phyloP scores from a whole-genome alignment of 2,113 vertebrate genomes.

The Numida meleagris region DNA sequence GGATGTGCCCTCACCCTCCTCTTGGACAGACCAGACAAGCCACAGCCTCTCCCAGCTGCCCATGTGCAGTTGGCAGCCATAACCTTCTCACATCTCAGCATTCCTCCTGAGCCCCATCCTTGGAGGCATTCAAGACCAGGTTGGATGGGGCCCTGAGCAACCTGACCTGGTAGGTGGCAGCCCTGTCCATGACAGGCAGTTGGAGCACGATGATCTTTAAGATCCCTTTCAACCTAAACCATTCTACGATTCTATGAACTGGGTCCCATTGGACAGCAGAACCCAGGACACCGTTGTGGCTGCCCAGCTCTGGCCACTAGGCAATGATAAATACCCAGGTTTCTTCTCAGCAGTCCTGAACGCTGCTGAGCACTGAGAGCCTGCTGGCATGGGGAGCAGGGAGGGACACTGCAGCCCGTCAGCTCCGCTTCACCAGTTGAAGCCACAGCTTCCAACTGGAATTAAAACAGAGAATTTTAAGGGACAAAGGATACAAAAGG shows the following conservation, averaged over 20 bases:
- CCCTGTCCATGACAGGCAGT: no score
- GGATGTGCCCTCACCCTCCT: background rate
- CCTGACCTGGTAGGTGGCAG: no score
- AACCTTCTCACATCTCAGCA: background rate
- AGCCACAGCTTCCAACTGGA: background rate
- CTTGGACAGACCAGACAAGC: background rate
- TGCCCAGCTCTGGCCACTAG: background rate
- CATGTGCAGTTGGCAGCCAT: fast-evolving
- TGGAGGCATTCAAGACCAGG: no score
- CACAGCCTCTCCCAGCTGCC: background rate
- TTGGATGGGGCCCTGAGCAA: no score
- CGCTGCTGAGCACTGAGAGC: background rate
- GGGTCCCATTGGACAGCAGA: background rate
- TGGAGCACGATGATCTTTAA: no score
- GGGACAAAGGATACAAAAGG: conserved; percentile 1
- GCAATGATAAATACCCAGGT: fast-evolving
- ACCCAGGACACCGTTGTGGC: background rate
- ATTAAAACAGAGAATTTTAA: background rate
- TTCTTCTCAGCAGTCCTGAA: background rate
- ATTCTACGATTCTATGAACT: no score
- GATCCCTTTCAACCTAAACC: no score
- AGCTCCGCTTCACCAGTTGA: background rate
- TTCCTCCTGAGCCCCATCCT: background rate
- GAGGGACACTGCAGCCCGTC: background rate
- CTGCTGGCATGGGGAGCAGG: background rate